Evolutionary conservation across 2,113 vertebrate species (phyloP).

Genomic region (Microcebus griseorufus): DNA sequence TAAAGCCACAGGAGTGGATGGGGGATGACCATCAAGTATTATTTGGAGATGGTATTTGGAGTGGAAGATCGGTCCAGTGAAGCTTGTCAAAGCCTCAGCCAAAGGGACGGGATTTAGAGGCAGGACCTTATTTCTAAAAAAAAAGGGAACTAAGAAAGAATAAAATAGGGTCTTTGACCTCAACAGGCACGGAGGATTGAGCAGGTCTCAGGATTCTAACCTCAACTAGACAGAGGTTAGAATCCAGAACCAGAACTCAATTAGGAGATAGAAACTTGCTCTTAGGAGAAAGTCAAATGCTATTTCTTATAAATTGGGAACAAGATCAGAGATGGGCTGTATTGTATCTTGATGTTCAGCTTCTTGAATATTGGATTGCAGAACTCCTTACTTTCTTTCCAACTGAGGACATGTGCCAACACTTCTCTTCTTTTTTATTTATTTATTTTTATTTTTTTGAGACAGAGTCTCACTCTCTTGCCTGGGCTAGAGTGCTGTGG

Average conservation of each 20-base stretch:
- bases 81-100: background rate
- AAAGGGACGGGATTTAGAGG: background rate
- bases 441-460: too few species aligned
- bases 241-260: background rate
- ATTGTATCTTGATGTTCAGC: background rate
- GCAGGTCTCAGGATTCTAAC: background rate
- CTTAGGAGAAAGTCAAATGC: background rate
- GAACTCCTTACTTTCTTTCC: background rate
- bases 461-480: too few species aligned
- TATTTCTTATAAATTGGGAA: background rate
- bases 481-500: too few species aligned
- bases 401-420: background rate
- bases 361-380: background rate
- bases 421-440: background rate
- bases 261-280: background rate
- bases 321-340: background rate
- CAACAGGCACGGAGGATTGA: background rate
- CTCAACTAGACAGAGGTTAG: background rate
- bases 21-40: background rate
- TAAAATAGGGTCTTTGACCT: background rate
- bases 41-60: background rate
- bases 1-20: background rate
- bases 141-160: background rate
- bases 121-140: background rate
- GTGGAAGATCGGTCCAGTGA: background rate